A percentile compares a stretch with the other conserved stretches of the same genome.
These are phyloP conservation scores for Phyllostomus hastatus DNA, from an alignment of 2,113 vertebrate species.

Conservation along the genomic window DNA sequence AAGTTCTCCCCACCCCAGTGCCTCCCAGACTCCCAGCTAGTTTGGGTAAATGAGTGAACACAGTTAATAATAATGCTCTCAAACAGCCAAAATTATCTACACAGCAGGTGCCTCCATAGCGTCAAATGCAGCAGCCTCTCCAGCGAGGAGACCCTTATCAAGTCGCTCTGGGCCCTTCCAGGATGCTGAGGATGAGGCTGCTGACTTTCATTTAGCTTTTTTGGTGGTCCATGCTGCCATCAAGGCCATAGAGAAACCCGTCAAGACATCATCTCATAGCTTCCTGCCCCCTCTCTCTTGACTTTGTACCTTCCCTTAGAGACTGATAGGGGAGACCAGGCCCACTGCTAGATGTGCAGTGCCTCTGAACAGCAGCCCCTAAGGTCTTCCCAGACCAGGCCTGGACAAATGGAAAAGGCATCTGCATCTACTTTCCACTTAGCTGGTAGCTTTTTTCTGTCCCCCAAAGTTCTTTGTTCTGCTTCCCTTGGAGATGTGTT, in stretches of 20 bases:
- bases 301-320: neutral
- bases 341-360: no score
- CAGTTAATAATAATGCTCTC: neutral
- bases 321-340: neutral
- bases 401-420: neutral
- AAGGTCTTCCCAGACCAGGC: neutral
- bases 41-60: neutral
- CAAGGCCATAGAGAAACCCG: neutral
- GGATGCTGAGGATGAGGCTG: neutral
- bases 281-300: neutral
- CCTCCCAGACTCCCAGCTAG: neutral
- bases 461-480: neutral
- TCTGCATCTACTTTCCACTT: neutral
- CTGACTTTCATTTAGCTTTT: neutral
- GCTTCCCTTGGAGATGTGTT: neutral
- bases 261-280: neutral
- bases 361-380: no score
- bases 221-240: neutral
- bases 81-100: neutral
- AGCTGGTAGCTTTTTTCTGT: conserved; percentile 15
- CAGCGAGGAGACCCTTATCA: neutral
- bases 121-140: neutral
- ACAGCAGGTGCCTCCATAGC: neutral
- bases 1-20: neutral
- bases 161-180: neutral